Base-by-base conservation (phyloP, 2,113 vertebrate genomes). In the Barnardius zonarius region DNA sequence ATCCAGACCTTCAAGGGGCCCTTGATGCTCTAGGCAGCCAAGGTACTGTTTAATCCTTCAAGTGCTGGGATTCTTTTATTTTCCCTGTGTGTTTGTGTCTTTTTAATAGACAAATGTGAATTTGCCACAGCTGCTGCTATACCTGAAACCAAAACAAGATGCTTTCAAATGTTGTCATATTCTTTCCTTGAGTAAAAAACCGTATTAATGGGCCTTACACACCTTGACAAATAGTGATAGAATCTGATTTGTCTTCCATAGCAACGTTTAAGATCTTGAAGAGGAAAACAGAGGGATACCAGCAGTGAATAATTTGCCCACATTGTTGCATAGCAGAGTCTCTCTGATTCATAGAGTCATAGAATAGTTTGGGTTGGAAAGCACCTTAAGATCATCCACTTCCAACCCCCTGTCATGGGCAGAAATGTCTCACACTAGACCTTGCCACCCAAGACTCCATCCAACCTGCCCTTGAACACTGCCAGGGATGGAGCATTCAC, bases 381-480 rank as follows among this genome's bases (percentile, higher is more conserved):
- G 6, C 4, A 51, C 9, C 6, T 82, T 2, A n/a, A 76, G 5
- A 8, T 7, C 52, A 48, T 10, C 22, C 8, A 14, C 4, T 48
- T 13, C 57, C 22, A 11, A 4, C 2, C 33, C 35, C 9, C 6
- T 19, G 16, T 13, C 76, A 37, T 15, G 22, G 14, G 41, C 48
- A 63, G 41, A 30, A 16, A 37, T 41, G 33, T 1, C 5, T 82
- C 1, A 6, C 41, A 37, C 13, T 2, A 0, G 6, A 18, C 27
- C 55, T 22, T 55, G 4, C 0, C 31, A 13, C 15, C 55, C 41
- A 30, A 39, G 51, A 19, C 12, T 28, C n/a, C 0, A 0, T 44
- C 73, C 75, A 86, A 0, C 54, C 68, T 43, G 62, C 22, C 25
- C 48, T 76, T 6, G 55, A 54, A 2, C 30, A 62, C 3, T 63